phyloP scores from a whole-genome alignment of 2,888 invertebrate genomes.

The Nycteola revayana region DNA sequence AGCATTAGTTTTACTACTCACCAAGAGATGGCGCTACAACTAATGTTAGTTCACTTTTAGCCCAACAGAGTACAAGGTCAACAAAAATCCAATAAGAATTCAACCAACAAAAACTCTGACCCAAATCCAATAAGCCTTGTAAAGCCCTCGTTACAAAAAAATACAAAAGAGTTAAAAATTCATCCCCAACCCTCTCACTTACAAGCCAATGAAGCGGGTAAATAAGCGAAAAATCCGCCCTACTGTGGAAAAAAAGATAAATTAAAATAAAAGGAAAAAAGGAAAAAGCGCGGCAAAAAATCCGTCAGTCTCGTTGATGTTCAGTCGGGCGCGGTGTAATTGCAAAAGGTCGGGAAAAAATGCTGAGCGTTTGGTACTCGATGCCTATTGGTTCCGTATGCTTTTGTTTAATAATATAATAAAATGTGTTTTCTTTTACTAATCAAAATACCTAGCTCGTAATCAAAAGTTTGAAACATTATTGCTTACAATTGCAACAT shows the following conservation, averaged over 20 bases:
- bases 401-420: too few relatives aligned
- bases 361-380: slow-evolving; percentile 29
- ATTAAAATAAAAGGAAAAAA: slow-evolving; percentile 57
- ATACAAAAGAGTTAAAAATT: slow-evolving; percentile 51
- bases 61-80: slow-evolving; percentile 25
- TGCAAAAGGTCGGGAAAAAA: slow-evolving; percentile 68
- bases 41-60: slow-evolving; percentile 34
- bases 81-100: slow-evolving; percentile 38
- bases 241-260: slow-evolving; percentile 72
- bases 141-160: slow-evolving; percentile 44
- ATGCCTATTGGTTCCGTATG: slow-evolving; percentile 44
- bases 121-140: slow-evolving; percentile 57
- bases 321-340: slow-evolving; percentile 64
- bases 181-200: slow-evolving; percentile 66
- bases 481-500: too few relatives aligned
- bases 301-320: slow-evolving; percentile 62
- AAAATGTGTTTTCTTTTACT: too few relatives aligned
- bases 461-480: too few relatives aligned
- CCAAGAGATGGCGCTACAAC: slow-evolving; percentile 42
- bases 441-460: too few relatives aligned
- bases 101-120: slow-evolving; percentile 39
- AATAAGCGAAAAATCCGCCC: slow-evolving; percentile 79
- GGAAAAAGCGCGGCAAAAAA: slow-evolving; percentile 54
- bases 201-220: slow-evolving; percentile 80
- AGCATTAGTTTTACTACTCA: slow-evolving; percentile 31